Conservation (phyloP, 1,140 invertebrate species). For the Musca vetustissima region DNA sequence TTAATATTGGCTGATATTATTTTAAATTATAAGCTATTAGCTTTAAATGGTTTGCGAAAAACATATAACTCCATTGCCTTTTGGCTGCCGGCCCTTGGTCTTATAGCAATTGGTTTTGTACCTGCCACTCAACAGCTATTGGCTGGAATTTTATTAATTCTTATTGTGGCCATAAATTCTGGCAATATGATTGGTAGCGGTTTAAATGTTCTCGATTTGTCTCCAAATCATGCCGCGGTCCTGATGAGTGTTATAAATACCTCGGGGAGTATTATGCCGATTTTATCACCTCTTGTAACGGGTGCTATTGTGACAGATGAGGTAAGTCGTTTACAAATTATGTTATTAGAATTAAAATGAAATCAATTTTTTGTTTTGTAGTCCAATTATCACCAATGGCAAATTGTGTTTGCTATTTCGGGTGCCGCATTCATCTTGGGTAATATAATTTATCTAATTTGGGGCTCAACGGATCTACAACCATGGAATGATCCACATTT, state of each 20-base stretch:
- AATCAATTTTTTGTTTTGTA: conserved; percentile 46
- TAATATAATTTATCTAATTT: conserved; percentile 38
- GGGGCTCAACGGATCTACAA: conserved; percentile 81
- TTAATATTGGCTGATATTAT: conserved; percentile 61
- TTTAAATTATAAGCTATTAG: conserved; percentile 59
- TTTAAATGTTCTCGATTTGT: conserved; percentile 69
- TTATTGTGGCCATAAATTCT: conserved; percentile 73
- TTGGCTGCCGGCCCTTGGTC: conserved; percentile 61
- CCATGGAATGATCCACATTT: conserved; percentile 77
- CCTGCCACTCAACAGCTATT: conserved; percentile 31
- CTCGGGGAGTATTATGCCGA: conserved; percentile 67
- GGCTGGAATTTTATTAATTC: conserved; percentile 62
- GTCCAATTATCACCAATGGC: conserved; percentile 79
- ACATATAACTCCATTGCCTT: conserved; percentile 63
- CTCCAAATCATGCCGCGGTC: conserved; percentile 71
- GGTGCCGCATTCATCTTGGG: conserved; percentile 41
- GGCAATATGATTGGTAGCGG: conserved; percentile 68
- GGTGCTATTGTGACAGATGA: conserved; percentile 65
- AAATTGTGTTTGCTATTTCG: conserved; percentile 56
- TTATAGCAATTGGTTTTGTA: conserved; percentile 63
- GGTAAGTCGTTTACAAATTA: conserved; percentile 62
- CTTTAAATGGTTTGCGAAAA: conserved; percentile 58
- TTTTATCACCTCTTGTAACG: conserved; percentile 65
- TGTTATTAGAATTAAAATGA: conserved; percentile 26
- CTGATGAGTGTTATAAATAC: conserved; percentile 69